phyloP scores from a whole-genome alignment of 2,888 invertebrate species.

The Barypeithes pellucidus region DNA sequence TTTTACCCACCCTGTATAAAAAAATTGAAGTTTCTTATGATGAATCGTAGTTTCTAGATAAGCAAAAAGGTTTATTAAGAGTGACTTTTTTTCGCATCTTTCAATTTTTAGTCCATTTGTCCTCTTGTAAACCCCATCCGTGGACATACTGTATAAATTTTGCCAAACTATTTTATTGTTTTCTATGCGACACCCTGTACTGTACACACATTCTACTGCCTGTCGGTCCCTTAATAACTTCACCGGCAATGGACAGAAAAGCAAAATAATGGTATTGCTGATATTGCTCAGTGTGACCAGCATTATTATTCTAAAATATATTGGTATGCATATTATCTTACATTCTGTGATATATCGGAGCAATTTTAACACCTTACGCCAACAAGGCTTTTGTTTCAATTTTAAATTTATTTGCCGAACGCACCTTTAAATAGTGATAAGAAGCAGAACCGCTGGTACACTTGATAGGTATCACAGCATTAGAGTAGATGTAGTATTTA shows the following conservation, averaged over 20 bases:
- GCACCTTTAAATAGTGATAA: conserved; percentile 47
- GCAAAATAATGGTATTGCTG: conserved; percentile 20
- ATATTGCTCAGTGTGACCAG: conserved; percentile 25
- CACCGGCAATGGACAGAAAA: neutral
- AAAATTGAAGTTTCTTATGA: no score
- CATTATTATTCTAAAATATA: conserved; percentile 40
- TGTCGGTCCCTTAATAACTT: neutral
- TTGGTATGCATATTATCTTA: conserved; percentile 38
- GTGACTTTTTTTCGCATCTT: no score
- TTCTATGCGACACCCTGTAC: no score
- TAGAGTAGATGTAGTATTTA: conserved; percentile 41
- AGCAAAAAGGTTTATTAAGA: no score
- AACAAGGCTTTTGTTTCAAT: conserved; percentile 51
- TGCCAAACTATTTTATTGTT: no score
- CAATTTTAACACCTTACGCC: conserved; percentile 49
- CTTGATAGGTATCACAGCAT: conserved; percentile 23
- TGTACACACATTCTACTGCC: neutral
- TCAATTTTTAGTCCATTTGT: no score
- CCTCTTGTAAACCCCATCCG: no score
- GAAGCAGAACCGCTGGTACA: conserved; percentile 34
- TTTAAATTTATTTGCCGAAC: conserved; percentile 43
- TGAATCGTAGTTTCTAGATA: no score
- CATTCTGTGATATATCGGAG: conserved; percentile 40
- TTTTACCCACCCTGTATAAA: no score
- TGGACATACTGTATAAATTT: no score